These are phyloP conservation scores for Neofelis nebulosa DNA, from an alignment of 2,113 vertebrate species.

Conservation along the genomic window DNA sequence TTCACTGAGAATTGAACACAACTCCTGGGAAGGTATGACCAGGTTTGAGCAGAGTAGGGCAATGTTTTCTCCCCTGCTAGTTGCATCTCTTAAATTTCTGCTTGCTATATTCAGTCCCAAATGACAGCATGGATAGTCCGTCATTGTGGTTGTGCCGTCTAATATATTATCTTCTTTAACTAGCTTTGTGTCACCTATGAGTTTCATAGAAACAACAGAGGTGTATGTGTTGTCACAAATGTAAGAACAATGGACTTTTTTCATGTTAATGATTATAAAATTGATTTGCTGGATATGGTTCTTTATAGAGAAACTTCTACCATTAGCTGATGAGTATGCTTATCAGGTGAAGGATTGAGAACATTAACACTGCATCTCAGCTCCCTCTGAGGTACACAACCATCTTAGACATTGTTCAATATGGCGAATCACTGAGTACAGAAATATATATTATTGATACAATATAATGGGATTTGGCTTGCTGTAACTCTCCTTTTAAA, in stretches of 20 bases:
- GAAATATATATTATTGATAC: neutral
- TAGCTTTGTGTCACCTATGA: conserved; percentile 14
- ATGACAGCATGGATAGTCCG: neutral
- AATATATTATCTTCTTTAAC: neutral
- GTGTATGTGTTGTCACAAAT: neutral
- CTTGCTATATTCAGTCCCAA: neutral
- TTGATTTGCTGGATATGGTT: conserved; percentile 2
- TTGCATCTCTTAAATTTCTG: neutral
- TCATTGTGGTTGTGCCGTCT: neutral
- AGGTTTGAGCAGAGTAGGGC: neutral
- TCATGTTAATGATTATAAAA: neutral
- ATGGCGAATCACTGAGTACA: neutral
- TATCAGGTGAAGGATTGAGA: neutral
- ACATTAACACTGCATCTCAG: neutral
- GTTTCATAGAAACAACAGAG: neutral
- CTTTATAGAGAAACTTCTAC: neutral
- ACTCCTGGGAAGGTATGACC: neutral
- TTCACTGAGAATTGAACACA: neutral
- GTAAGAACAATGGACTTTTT: neutral
- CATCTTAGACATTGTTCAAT: neutral
- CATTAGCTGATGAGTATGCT: neutral
- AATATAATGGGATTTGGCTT: neutral
- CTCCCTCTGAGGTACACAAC: neutral
- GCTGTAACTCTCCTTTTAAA: neutral
- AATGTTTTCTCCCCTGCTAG: neutral